Evolutionary conservation across 2,888 invertebrate species (phyloP).

Genomic region (Epsilonema sp.): DNA sequence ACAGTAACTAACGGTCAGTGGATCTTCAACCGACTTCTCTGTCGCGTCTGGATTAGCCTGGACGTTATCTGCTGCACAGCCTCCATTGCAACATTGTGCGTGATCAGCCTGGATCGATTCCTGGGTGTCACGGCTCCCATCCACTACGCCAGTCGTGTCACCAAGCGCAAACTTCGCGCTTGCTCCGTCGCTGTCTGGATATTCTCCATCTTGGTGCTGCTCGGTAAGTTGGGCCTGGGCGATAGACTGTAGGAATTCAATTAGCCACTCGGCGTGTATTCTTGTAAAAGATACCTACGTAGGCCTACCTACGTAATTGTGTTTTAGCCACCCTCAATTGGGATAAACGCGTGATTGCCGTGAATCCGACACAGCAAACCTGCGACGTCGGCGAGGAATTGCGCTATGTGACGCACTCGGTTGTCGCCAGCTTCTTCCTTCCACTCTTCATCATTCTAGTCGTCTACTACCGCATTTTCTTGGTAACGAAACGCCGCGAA

Average conservation of each 20-base stretch:
- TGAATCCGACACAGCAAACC: no score
- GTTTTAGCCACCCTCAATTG: no score
- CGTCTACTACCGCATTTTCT: slow-evolving; percentile 8
- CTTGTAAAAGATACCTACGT: no score
- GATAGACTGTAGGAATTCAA: no score
- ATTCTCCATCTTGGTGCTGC: slow-evolving; percentile 4
- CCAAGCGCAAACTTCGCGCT: no score
- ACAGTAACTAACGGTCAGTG: not conserved
- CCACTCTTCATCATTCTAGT: slow-evolving; percentile 8
- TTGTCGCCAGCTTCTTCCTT: slow-evolving; percentile 9
- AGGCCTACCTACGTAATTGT: no score
- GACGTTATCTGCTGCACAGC: slow-evolving; percentile 10
- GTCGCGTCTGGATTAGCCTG: slow-evolving; percentile 8
- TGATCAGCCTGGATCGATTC: slow-evolving; percentile 8
- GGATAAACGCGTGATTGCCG: no score
- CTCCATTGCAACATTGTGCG: slow-evolving; percentile 7
- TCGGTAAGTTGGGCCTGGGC: no score
- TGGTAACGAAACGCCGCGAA: not conserved
- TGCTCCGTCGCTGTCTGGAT: no score
- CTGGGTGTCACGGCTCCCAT: no score
- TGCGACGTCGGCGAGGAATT: slow-evolving; percentile 10
- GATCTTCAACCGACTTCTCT: slow-evolving; percentile 1
- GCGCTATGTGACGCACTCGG: slow-evolving; percentile 7
- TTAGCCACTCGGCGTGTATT: no score
- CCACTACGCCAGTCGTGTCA: no score